Base-by-base conservation (phyloP, 2,797 vertebrate genomes). In the Dendrocincla tyrannina region DNA sequence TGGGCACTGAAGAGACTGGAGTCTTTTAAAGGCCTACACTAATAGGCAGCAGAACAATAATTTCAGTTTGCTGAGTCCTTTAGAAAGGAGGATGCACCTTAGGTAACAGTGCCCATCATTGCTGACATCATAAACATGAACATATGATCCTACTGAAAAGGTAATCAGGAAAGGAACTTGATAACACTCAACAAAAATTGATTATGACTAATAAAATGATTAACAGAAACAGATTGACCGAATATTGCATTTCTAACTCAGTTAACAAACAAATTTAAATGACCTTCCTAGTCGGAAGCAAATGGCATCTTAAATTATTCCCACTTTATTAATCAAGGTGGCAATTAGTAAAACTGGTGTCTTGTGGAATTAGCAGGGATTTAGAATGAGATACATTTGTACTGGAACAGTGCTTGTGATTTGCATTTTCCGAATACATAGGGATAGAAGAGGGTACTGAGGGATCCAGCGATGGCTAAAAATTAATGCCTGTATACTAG, bases 201-300 rank as follows among this genome's bases (percentile, higher is more conserved):
- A 49, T 49, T 49, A 24, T 49, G 24, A 49, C 24, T 49, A 49
- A 25, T 27, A 49, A 49, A 49, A 49, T 90, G 47, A 81, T 75
- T 91, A 95, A 67, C 20, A 91, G 35, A 72, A 33, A 28, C 9
- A 64, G 0, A 3, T 4, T 44, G 73, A 67, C 22, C 58, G 86
- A 72, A 44, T 81, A 78, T 88, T 67, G 8, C 17, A 77, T 70
- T 89, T 93, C 46, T 78, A 66, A 88, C n/a, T 69, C 33, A 42
- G 32, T 75, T 89, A 91, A 76, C 9, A 83, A 93, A 87, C 25
- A 87, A 74, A 93, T 81, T 92, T 33, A 86, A 93, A 85, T 50
- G 22, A 86, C 89, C 82, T 96, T 67, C 64, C 55, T 76, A 63
- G 27, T 22, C 5, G 3, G 74, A 91, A 88, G 22, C 20, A 89